Evolutionary conservation across 2,113 vertebrate genomes (phyloP).

Genomic region (Heloderma charlesbogerti): DNA sequence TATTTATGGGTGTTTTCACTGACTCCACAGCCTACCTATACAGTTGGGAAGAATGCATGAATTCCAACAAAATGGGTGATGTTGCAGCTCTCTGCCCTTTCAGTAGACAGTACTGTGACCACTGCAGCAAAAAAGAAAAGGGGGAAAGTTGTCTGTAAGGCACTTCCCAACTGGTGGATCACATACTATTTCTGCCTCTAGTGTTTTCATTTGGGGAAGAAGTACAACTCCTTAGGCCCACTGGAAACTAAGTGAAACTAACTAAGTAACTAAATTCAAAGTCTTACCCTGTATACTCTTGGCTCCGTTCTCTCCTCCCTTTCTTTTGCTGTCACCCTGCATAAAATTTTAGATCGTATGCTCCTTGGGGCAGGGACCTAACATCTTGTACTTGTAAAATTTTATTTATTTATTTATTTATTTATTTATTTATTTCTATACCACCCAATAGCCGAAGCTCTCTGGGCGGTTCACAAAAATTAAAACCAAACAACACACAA

Average conservation of each 20-base stretch:
- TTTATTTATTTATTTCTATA: no score
- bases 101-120: not conserved
- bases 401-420: no score
- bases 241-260: not conserved
- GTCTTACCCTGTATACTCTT: no score
- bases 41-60: slow-evolving; percentile 5
- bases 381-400: no score
- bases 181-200: not conserved
- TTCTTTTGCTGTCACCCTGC: no score
- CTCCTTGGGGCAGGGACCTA: no score
- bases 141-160: not conserved
- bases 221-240: not conserved
- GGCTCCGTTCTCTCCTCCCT: no score
- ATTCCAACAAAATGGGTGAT: slow-evolving; percentile 17
- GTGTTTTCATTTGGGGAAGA: not conserved
- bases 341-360: no score
- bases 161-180: not conserved
- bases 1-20: slow-evolving; percentile 56
- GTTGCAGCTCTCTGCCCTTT: not conserved
- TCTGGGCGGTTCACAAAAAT: no score
- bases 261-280: no score
- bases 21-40: slow-evolving; percentile 12
- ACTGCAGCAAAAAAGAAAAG: not conserved
- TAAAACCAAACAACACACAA: no score
- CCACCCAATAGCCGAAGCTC: no score